phyloP scores from a whole-genome alignment of 2,888 invertebrate genomes.

The Cepaea hortensis region DNA sequence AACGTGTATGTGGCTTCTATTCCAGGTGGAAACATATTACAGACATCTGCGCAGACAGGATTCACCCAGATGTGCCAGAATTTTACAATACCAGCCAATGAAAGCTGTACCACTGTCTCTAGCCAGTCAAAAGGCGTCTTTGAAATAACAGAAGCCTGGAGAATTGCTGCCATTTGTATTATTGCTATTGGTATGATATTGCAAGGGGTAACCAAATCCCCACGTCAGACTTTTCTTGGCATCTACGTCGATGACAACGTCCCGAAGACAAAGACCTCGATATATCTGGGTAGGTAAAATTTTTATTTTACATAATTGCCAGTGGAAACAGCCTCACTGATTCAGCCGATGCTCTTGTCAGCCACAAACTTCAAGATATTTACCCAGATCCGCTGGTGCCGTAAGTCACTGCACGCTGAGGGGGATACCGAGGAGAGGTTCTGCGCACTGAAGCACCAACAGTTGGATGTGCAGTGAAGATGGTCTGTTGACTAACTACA shows the following conservation, averaged over 20 bases:
- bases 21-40: too few species aligned
- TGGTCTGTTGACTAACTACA: too few species aligned
- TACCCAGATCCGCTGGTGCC: too few species aligned
- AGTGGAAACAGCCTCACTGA: too few species aligned
- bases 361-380: too few species aligned
- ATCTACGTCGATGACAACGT: slow-evolving; percentile 69
- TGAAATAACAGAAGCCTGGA: slow-evolving; percentile 42
- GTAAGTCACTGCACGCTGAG: too few species aligned
- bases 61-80: slow-evolving; percentile 6
- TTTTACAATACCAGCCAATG: background rate
- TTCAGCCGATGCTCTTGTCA: too few species aligned
- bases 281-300: slow-evolving; percentile 60
- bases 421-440: too few species aligned
- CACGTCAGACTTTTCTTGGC: slow-evolving; percentile 59
- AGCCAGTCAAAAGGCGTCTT: background rate
- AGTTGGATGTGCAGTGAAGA: too few species aligned
- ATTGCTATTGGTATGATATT: slow-evolving; percentile 63
- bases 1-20: too few species aligned
- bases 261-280: slow-evolving; percentile 63
- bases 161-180: slow-evolving; percentile 52
- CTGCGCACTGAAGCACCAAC: too few species aligned
- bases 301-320: too few species aligned
- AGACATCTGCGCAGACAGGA: background rate
- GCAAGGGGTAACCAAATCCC: slow-evolving; percentile 66
- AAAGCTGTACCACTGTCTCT: background rate